A percentile compares a stretch with the other conserved stretches of the same genome.
These are phyloP conservation scores for Drosophila arizonae DNA, from an alignment of 1,140 invertebrate genomes.

Conservation along the genomic window DNA sequence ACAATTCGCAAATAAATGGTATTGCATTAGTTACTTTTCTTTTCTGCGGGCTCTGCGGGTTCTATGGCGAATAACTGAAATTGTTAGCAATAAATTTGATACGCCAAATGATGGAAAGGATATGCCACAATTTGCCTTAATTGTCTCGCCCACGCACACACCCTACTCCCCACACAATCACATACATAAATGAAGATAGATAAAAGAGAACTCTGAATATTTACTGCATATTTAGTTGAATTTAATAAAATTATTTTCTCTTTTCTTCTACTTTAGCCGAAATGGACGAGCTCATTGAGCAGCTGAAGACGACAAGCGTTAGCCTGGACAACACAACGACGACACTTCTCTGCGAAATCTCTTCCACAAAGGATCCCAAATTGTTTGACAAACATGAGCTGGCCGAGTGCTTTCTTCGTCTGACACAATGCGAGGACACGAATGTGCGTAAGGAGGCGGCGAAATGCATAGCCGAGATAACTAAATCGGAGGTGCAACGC, in stretches of 20 bases:
- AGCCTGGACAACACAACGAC: conserved; percentile 69
- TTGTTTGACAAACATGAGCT: conserved; percentile 80
- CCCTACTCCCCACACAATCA: no score
- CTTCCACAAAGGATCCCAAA: conserved; percentile 80
- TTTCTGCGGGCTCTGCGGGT: neutral
- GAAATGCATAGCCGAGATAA: conserved; percentile 88
- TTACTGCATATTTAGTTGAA: conserved; percentile 11
- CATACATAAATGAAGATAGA: conserved; percentile 4
- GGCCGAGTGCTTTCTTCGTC: conserved; percentile 69
- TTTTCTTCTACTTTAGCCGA: conserved; percentile 51
- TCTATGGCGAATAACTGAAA: conserved; percentile 46
- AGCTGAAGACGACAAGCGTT: conserved; percentile 74
- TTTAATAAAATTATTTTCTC: conserved; percentile 7
- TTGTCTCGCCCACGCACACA: conserved; percentile 5
- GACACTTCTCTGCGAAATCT: conserved; percentile 69
- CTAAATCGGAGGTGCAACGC: conserved; percentile 87
- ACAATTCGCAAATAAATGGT: conserved; percentile 34
- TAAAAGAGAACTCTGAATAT: conserved; percentile 10
- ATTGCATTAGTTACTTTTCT: conserved; percentile 9
- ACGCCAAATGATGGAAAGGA: conserved; percentile 29
- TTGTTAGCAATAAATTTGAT: conserved; percentile 47
- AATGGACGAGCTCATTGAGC: conserved; percentile 81
- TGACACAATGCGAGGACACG: conserved; percentile 68
- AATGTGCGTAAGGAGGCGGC: conserved; percentile 83
- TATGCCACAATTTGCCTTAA: conserved; percentile 22